A percentile compares a stretch with the other conserved stretches of the same genome.
phyloP scores from a whole-genome alignment of 2,888 invertebrate species.

The Drosophila prostipennis region DNA sequence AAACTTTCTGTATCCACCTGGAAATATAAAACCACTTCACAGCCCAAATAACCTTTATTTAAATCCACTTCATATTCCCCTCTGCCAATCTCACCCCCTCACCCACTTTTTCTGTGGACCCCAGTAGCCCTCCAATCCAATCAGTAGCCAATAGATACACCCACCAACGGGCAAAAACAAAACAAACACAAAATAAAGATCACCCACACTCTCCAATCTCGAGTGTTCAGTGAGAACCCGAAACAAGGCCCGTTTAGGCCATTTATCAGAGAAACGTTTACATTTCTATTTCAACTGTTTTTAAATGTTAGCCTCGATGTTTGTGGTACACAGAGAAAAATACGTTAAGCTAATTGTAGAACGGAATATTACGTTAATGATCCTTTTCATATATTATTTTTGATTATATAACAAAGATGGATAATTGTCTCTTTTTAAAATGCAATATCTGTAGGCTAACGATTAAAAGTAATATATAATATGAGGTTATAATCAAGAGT shows the following conservation, averaged over 20 bases:
- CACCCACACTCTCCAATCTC: slow-evolving; percentile 31
- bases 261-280: slow-evolving; percentile 49
- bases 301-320: slow-evolving; percentile 62
- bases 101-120: slow-evolving; percentile 1
- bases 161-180: slow-evolving; percentile 32
- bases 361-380: background rate
- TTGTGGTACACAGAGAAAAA: slow-evolving; percentile 5
- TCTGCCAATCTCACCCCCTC: background rate
- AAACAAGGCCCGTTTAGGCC: slow-evolving; percentile 42
- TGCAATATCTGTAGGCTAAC: too few species aligned
- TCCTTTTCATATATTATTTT: too few species aligned
- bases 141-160: slow-evolving; percentile 44
- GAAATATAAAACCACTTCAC: slow-evolving; percentile 17
- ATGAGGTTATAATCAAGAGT: too few species aligned
- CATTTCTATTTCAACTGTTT: slow-evolving; percentile 70
- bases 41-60: slow-evolving; percentile 31
- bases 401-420: too few species aligned
- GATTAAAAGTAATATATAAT: too few species aligned
- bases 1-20: background rate
- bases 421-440: too few species aligned
- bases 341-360: background rate
- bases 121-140: slow-evolving; percentile 28
- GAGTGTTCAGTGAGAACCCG: slow-evolving; percentile 37
- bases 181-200: slow-evolving; percentile 38
- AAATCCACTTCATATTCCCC: slow-evolving; percentile 13